Base-by-base conservation (phyloP, 1,140 invertebrate genomes). In the Drosophila neocordata region DNA sequence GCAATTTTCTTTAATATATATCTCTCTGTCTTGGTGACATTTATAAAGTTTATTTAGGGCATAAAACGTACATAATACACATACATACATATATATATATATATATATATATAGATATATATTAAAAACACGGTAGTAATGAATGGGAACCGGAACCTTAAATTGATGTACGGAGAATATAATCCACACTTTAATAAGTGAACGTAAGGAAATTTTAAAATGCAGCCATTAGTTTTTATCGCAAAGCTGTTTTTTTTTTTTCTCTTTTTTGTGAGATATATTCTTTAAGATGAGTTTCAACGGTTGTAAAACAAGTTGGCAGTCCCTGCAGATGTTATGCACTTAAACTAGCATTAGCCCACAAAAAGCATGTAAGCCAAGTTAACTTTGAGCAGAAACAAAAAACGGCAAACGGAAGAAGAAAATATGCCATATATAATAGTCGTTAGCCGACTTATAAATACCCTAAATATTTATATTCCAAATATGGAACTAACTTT, bases 261-360 rank as follows among this genome's bases (percentile, higher is more conserved):
- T n/a, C n/a, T n/a, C n/a, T n/a, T n/a, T 24, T 44, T 44, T 44
- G 15, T 48, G n/a, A 9, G 9, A 2, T 2, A 48, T 48, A 48
- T 48, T 48, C 8, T 20, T 48, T 9, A 20, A 48, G 41, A 8
- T 48, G 41, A 18, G 9, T 48, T 20, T 18, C 15, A 20, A 48
- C 8, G 18, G 18, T 48, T 44, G 15, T 44, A 44, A 44, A 44
- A 44, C 15, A 44, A 44, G 41, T 44, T 44, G 41, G 41, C 41
- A 44, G 41, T 44, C 41, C 41, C 41, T 11, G 41, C 41, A 48
- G 41, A 48, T 48, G 41, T 48, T 48, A 48, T 48, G 41, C 41
- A 48, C 41, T 48, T 48, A 48, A 48, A 48, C 41, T 48, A 48
- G 41, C 41, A 48, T 48, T 48, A 48, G 41, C 41, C 41, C 41